Evolutionary conservation across 1,140 invertebrate genomes (phyloP), one percentile per base, ranked within the genome.

Genomic region (Cecropterus lyciades): DNA sequence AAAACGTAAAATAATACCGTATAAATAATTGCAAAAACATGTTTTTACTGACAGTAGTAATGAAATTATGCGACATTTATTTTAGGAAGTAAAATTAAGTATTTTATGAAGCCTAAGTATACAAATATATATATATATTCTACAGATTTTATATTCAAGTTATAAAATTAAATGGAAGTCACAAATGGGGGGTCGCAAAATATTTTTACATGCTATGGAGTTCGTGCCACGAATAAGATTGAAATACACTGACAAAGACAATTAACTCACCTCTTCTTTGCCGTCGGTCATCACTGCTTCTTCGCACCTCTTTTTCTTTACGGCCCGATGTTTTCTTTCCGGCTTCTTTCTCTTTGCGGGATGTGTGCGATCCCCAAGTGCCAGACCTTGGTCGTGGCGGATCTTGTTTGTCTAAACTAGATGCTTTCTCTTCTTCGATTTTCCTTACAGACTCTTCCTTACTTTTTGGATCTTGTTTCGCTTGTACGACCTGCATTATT

Each of bases 331-430:
- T 71, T 67, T 79, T 91, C 63, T 82, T 89, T n/a, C 49, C 40
- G 1, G 55, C 37, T 65, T 85, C 84, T 81, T 90, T 77, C 56
- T 81, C 78, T 75, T 91, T 86, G 33, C 82, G 77, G 0, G 73
- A 46, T 13, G 91, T 92, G 60, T 95, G 94, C 1, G 94, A 93
- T 1, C 94, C 92, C 95, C 94, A 95, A 2, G 94, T 95, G 15
- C 94, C 95, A 79, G 89, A 91, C 48, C 93, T 89, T 13, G 67
- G 65, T 30, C 88, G 77, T 9, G 73, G 60, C 30, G 56, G 72
- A 74, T 81, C 79, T 17, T 65, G 67, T 24, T 76, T 75, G 1
- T 70, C 65, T 14, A 16, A 0, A 15, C 17, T 59, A 6, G 27
- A 37, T 9, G 13, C 52, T 51, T 71, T 72, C 48, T 13, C 46